Base-by-base conservation (phyloP, 2,888 invertebrate species). In the Stenichneumon culpator region DNA sequence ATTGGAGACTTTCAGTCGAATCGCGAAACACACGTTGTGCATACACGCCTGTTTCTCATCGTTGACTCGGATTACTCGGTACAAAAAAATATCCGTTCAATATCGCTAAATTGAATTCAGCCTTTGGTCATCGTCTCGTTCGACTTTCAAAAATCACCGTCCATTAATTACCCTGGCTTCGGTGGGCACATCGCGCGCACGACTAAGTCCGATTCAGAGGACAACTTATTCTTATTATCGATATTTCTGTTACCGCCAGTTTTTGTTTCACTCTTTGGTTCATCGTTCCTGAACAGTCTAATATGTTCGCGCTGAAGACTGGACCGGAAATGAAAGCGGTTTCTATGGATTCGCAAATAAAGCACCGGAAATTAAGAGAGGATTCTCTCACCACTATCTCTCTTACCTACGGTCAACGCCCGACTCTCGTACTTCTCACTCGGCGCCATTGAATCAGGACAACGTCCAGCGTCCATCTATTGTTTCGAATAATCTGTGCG, bases 301-400 rank as follows among this genome's bases (percentile, higher is more conserved):
- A 57, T 32, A 28, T 14, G 52, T 60, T 47, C 22, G n/a, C 4
- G 50, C 44, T 25, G 72, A 11, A 63, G 54, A 63, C 50, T 47
- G 11, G 60, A 47, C 52, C 70, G 86, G 86, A 87, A 87, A 87
- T 87, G 83, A 86, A 86, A 74, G 75, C 36, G 73, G 72, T 60
- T 75, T 52, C 69, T 44, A 44, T 79, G 70, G 70, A 79, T 36
- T 54, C 39, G 52, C 52, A 78, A 86, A 87, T 83, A 83, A 87
- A 82, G 77, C n/a, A 75, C 83, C 82, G 83, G 86, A 86, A 85
- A 86, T 86, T 79, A 85, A 57, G 57, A 85, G 77, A 70, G 74
- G 60, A 82, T 78, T 25, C 82, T 70, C 77, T 74, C 74, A 39
- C 52, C 44, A 54, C 78, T 73, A 68, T 36, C 72, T 73, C 72